A percentile compares a stretch with the other conserved stretches of the same genome.
Conservation (phyloP, 2,113 vertebrate species). For the Tachuris rubrigastra region DNA sequence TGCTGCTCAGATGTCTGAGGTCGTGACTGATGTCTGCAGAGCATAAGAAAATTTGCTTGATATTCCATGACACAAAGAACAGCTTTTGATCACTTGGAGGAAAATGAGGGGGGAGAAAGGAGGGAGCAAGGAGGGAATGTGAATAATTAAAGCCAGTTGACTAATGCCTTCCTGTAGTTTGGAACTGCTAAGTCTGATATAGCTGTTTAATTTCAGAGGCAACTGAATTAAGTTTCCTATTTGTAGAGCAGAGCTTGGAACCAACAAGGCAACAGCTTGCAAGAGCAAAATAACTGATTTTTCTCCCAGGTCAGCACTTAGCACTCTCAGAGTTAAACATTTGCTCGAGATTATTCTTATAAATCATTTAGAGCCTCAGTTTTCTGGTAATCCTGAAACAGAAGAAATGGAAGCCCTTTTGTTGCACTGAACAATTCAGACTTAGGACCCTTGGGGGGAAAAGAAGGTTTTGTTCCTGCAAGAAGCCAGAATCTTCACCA, state of each 20-base stretch:
- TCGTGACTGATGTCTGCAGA: not conserved
- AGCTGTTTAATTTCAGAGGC: constrained; percentile 61
- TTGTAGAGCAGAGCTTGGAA: not conserved
- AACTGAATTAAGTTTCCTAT: not conserved
- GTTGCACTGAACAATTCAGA: not conserved
- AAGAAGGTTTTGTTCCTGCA: not conserved
- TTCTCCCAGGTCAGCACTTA: constrained; percentile 11
- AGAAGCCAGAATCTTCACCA: not conserved
- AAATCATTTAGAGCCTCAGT: not conserved
- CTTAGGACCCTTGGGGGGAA: not conserved
- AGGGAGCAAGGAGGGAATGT: constrained; percentile 13
- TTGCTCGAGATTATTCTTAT: constrained; percentile 4
- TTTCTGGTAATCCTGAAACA: not conserved
- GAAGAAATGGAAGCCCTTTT: not conserved
- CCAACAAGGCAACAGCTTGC: not conserved
- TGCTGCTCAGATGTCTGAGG: not conserved
- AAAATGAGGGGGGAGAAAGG: not conserved
- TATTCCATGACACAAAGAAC: not conserved
- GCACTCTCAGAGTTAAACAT: not conserved
- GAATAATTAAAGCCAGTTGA: constrained; percentile 53
- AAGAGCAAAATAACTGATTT: constrained; percentile 8
- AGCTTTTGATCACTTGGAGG: constrained; percentile 29
- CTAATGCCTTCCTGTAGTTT: constrained; percentile 31
- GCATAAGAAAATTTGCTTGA: not conserved
- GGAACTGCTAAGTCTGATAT: constrained; percentile 31